Percentiles rank a stretch among this genome's conserved stretches.
Conservation (phyloP, 2,113 vertebrate genomes). For the Periophthalmus modestus region DNA sequence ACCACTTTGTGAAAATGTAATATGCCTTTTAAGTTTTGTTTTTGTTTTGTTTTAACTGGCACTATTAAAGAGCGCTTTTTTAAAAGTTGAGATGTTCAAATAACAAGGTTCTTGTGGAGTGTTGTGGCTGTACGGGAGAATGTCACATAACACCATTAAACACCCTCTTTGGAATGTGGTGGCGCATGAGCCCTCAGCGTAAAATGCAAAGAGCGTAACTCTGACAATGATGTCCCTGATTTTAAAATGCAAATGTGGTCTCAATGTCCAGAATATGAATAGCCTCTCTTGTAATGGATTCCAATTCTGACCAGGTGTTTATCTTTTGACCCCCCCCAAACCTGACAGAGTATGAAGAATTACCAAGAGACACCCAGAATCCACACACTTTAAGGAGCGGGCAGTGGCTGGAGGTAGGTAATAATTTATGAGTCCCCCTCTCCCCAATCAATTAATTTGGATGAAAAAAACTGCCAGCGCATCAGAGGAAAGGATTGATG, state of each 20-base stretch:
- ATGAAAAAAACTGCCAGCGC: constrained; percentile 35
- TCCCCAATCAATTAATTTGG: constrained; percentile 61
- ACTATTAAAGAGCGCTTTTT: not conserved
- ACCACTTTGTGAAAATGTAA: constrained; percentile 10
- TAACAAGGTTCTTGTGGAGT: not conserved
- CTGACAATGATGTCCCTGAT: not conserved
- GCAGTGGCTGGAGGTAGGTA: constrained; percentile 24
- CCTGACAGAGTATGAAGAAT: not conserved
- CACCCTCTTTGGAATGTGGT: constrained; percentile 54
- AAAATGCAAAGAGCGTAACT: not conserved
- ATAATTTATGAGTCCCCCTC: constrained; percentile 49
- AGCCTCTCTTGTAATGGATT: not conserved
- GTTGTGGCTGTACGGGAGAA: not conserved
- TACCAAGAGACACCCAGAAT: constrained; percentile 19
- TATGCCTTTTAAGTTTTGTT: constrained; percentile 8
- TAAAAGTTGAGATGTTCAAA: not conserved
- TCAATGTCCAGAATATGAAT: not conserved
- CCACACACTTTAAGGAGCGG: constrained; percentile 27
- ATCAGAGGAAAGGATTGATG: constrained; percentile 37
- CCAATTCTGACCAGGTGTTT: not conserved
- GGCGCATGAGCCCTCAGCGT: constrained; percentile 31
- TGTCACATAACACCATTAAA: constrained; percentile 23
- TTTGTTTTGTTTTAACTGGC: too few species aligned
- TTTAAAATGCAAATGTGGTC: not conserved
- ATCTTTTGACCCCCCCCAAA: not conserved